phyloP scores from a whole-genome alignment of 1,140 invertebrate species.

The Hestina assimilis region DNA sequence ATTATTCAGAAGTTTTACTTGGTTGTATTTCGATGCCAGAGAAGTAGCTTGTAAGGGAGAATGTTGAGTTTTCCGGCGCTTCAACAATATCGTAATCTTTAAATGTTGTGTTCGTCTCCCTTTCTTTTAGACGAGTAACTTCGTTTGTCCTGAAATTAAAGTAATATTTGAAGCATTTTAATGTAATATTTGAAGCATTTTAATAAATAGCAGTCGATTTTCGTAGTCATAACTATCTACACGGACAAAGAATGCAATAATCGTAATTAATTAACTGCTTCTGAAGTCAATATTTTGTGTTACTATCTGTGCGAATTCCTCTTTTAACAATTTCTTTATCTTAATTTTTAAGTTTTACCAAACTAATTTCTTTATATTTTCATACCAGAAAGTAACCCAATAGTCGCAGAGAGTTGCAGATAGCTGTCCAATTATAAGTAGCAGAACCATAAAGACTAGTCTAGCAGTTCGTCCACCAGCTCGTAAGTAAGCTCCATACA shows the following conservation, averaged over 20 bases:
- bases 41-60: constrained; percentile 58
- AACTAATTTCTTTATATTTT: not conserved
- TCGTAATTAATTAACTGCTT: too few species aligned
- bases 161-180: too few species aligned
- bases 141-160: constrained; percentile 61
- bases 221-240: too few species aligned
- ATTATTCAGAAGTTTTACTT: too few species aligned
- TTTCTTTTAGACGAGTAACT: constrained; percentile 63
- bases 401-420: constrained; percentile 75
- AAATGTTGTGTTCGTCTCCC: constrained; percentile 47
- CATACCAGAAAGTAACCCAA: constrained; percentile 78
- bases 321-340: too few species aligned
- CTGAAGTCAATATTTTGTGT: too few species aligned
- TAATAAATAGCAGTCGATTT: too few species aligned
- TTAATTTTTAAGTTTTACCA: not conserved
- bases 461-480: constrained; percentile 59
- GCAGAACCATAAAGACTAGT: constrained; percentile 62
- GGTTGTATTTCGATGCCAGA: constrained; percentile 49
- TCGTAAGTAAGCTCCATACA: constrained; percentile 68
- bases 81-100: constrained; percentile 45
- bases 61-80: constrained; percentile 46
- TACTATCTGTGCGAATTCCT: too few species aligned
- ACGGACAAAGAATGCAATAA: too few species aligned
- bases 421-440: constrained; percentile 72
- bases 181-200: too few species aligned